Evolutionary conservation across 2,113 vertebrate species (phyloP).

Genomic region (Eurypyga helias): DNA sequence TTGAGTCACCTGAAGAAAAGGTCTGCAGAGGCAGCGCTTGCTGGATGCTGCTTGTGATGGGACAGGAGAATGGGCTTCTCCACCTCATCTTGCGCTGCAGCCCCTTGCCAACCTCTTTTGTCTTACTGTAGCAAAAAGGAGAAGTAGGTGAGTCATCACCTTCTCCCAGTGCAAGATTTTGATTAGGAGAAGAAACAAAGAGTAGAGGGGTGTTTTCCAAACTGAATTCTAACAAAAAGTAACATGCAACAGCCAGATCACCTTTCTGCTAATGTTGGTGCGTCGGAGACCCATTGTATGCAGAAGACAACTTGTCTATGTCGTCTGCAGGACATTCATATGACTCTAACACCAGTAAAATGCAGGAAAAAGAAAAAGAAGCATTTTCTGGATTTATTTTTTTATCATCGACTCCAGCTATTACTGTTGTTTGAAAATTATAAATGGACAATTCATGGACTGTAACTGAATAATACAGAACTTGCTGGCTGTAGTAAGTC

Average conservation of each 20-base stretch:
- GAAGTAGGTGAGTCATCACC: background rate
- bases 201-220: background rate
- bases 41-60: background rate
- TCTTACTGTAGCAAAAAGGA: background rate
- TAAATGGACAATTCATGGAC: background rate
- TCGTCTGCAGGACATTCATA: background rate
- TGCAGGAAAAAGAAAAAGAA: background rate
- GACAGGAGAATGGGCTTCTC: background rate
- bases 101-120: background rate
- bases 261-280: background rate
- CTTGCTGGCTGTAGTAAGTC: background rate
- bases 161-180: background rate
- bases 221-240: background rate
- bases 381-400: background rate
- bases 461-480: background rate
- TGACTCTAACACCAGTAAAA: background rate
- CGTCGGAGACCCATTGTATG: background rate
- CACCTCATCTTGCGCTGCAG: background rate
- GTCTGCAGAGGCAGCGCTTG: background rate
- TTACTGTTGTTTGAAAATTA: background rate
- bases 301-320: background rate
- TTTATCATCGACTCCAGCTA: background rate
- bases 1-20: slow-evolving; percentile 45
- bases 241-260: background rate
- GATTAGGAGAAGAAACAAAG: background rate